Percentiles rank a stretch among this genome's conserved stretches.
Evolutionary conservation across 30 jellyfish, hydroid and myxozoan genomes (phyloP).

Genomic region (Aurelia sp.): DNA sequence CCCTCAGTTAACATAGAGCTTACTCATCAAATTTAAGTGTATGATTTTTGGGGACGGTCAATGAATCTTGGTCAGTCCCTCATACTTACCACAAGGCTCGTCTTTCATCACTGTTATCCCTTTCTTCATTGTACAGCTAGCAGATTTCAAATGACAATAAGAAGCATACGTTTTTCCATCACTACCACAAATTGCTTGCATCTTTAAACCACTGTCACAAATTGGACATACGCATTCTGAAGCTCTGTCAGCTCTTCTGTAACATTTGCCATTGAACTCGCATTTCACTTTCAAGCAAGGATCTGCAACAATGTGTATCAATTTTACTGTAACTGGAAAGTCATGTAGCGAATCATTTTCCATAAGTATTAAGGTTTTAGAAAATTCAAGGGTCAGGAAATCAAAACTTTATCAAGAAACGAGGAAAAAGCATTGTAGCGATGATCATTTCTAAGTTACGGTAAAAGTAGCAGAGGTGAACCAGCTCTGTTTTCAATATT

Average conservation of each 20-base stretch:
- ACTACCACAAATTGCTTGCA: constrained; percentile 75
- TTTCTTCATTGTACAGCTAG: constrained; percentile 33
- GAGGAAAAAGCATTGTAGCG: too few species aligned
- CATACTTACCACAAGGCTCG: constrained; percentile 36
- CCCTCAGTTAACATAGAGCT: too few species aligned
- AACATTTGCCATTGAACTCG: constrained; percentile 47
- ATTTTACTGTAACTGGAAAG: too few species aligned
- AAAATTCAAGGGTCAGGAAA: background rate
- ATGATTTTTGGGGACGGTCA: too few species aligned
- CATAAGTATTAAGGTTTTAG: too few species aligned
- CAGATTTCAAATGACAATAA: constrained; percentile 57
- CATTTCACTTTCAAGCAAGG: constrained; percentile 53
- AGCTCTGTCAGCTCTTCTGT: constrained; percentile 18
- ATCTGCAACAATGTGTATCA: constrained; percentile 20
- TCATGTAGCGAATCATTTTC: too few species aligned
- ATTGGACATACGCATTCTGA: constrained; percentile 61
- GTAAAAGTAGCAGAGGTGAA: too few species aligned
- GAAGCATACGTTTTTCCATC: constrained; percentile 78
- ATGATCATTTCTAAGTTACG: too few species aligned
- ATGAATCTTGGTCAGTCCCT: too few species aligned
- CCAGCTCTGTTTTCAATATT: too few species aligned
- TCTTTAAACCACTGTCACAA: constrained; percentile 7
- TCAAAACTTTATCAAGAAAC: too few species aligned
- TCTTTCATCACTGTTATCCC: constrained; percentile 27
- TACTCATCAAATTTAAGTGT: too few species aligned